Base-by-base conservation (phyloP, 2,797 vertebrate species). In the Cryptoprocta ferox region DNA sequence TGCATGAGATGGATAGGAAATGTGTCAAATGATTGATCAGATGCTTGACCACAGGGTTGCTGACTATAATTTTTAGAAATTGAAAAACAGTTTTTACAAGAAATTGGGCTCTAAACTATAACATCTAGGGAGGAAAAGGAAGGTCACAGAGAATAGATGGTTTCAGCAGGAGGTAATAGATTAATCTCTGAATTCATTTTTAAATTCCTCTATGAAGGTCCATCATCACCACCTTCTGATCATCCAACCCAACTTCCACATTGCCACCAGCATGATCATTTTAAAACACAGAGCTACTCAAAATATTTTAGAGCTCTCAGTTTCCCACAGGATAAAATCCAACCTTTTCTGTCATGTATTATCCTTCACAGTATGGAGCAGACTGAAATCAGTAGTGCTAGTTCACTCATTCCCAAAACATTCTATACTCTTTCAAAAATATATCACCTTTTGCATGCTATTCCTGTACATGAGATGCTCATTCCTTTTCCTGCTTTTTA, bases 11-110 rank as follows among this genome's bases (percentile, higher is more conserved):
- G 35, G 70, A 95, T 89, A 66, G 39, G 65, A 95, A 97, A 95
- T 76, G 24, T 96, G 91, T 96, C 94, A 91, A 97, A 24, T 96
- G 83, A 97, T 93, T 93, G 80, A 97, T 94, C 91, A 97, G 83
- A 92, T 94, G 42, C 59, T 97, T 97, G 95, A 96, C 92, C 93
- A 92, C 81, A 91, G 81, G 37, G 83, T 82, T 96, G 68, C 87
- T 89, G 68, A 93, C 71, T 92, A 96, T 97, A 96, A 97, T 78
- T 97, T 96, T 97, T 89, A 65, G 82, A 95, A 96, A 96, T 8
- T 88, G 48, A 95, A 96, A 96, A 94, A 21, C 56, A 94, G 93
- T 93, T 97, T 97, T 97, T 93, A 91, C 16, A 96, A 96, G 94
- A 97, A 97, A 92, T 82, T 93, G 65, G 19, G 21, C 50, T 90